phyloP scores from a whole-genome alignment of 37 sponge, comb jelly and placozoan genomes.

The Cladorhizidae sp. region DNA sequence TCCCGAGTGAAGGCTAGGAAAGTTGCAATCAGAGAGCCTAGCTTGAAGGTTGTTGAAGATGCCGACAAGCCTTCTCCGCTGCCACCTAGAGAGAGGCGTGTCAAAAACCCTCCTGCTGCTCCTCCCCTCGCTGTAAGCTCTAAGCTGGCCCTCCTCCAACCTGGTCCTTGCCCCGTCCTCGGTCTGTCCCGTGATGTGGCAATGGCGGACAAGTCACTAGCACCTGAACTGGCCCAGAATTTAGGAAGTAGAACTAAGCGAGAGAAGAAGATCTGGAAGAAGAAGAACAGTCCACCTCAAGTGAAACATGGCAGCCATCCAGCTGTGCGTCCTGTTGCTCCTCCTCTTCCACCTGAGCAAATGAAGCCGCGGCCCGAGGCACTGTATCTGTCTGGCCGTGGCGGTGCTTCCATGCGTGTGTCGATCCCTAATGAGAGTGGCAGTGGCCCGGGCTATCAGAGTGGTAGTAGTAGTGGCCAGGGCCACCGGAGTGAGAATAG shows the following conservation, averaged over 20 bases:
- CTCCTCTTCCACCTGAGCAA: neutral
- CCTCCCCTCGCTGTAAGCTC: no score
- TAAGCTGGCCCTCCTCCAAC: no score
- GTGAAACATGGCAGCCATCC: neutral
- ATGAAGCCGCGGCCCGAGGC: conserved; percentile 12
- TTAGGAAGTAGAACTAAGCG: neutral
- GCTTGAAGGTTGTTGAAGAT: no score
- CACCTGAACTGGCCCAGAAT: neutral
- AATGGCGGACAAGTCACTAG: no score
- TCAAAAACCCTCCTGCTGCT: neutral
- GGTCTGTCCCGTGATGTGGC: no score
- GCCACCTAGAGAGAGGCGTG: neutral
- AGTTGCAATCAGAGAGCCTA: no score
- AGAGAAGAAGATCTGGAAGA: conserved; percentile 14
- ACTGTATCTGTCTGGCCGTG: neutral
- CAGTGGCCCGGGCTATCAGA: no score
- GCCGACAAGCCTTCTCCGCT: no score
- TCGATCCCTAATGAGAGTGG: neutral
- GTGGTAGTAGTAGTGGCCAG: no score
- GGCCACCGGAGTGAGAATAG: no score
- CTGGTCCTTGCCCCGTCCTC: no score
- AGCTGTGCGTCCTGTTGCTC: neutral
- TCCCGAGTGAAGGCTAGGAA: no score
- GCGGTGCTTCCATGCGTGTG: neutral
- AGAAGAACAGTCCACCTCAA: neutral